Percentiles rank a stretch among this genome's conserved stretches.
phyloP scores from a whole-genome alignment of 30 jellyfish, hydroid and myxozoan genomes.

The Cassiopea xamachana region DNA sequence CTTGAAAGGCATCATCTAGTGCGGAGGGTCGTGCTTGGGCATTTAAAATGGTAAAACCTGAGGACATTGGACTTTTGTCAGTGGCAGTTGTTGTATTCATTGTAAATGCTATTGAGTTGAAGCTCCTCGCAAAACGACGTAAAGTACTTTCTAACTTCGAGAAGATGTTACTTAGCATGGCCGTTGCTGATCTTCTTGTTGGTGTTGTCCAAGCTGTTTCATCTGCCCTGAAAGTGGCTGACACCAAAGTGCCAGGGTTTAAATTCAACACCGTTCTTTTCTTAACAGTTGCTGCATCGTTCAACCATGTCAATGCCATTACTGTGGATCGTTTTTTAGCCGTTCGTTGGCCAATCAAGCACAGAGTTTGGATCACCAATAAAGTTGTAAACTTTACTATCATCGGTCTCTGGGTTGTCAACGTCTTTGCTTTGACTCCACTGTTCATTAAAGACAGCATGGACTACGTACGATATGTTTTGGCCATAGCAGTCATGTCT shows the following conservation, averaged over 20 bases:
- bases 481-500: neutral
- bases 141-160: neutral
- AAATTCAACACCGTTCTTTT: neutral
- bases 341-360: constrained; percentile 11
- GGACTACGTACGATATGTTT: neutral
- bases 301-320: constrained; percentile 17
- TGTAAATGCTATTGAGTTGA: constrained; percentile 7
- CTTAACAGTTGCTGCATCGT: constrained; percentile 2
- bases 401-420: constrained; percentile 5
- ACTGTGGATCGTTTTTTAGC: constrained; percentile 5
- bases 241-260: neutral
- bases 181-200: constrained; percentile 33
- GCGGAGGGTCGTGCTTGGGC: neutral
- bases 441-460: neutral
- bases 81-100: neutral
- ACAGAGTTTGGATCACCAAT: neutral
- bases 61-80: neutral
- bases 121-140: neutral
- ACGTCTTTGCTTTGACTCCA: neutral
- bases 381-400: neutral
- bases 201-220: neutral
- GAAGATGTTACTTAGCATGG: constrained; percentile 3
- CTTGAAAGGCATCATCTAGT: neutral
- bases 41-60: neutral
- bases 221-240: neutral